Evolutionary conservation across 2,888 invertebrate species (phyloP).

Genomic region (Bellardia bayeri): DNA sequence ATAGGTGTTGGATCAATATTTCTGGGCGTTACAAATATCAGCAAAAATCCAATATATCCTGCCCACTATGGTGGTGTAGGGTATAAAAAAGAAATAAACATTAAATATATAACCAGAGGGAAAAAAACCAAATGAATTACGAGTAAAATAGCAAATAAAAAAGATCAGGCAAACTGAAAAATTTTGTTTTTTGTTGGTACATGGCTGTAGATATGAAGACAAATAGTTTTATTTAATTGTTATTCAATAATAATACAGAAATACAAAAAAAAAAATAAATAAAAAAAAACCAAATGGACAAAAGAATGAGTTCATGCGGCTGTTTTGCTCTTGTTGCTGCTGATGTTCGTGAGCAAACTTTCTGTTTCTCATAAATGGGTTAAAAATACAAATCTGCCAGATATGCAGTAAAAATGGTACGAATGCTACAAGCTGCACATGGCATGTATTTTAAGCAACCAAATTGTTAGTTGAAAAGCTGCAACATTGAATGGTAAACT

Average conservation of each 20-base stretch:
- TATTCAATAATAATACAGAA: conserved; percentile 53
- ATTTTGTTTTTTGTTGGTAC: conserved; percentile 22
- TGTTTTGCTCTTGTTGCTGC: not conserved
- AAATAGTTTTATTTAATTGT: conserved; percentile 70
- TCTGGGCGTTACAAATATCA: too few species aligned
- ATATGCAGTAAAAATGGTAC: conserved; percentile 13
- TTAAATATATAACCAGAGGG: conserved; percentile 21
- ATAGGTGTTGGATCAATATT: too few species aligned
- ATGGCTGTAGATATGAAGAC: conserved; percentile 34
- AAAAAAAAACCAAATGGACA: conserved; percentile 10
- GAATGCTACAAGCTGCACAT: not conserved
- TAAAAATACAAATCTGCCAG: conserved; percentile 26
- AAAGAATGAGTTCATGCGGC: conserved; percentile 41
- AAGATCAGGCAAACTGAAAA: conserved; percentile 20
- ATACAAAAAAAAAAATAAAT: not conserved
- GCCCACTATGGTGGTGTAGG: too few species aligned
- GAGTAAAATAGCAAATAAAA: conserved; percentile 6
- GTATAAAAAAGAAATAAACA: conserved; percentile 2
- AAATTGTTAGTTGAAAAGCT: not conserved
- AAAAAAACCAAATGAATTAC: conserved; percentile 16
- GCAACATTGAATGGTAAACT: conserved; percentile 21
- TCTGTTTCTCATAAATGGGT: conserved; percentile 27
- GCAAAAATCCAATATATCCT: too few species aligned
- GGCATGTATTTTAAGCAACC: not conserved
- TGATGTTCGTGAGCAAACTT: conserved; percentile 32